Evolutionary conservation across 2,888 invertebrate species (phyloP).

Genomic region (Strigamia maritima): DNA sequence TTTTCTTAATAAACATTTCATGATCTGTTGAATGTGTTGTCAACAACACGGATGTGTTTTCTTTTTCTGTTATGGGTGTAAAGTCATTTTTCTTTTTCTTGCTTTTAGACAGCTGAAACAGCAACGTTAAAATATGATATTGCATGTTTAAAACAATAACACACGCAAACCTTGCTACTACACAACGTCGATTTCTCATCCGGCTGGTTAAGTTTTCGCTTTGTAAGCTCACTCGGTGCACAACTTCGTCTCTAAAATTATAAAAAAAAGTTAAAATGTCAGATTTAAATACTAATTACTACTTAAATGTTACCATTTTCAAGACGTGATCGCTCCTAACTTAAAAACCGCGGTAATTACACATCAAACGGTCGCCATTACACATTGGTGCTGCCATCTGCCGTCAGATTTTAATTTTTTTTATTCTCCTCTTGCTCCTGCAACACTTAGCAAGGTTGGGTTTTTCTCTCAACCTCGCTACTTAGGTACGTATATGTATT

Average conservation of each 20-base stretch:
- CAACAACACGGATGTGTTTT: not conserved
- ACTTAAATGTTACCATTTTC: not conserved
- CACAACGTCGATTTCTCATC: not conserved
- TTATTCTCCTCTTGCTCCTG: too few relatives aligned
- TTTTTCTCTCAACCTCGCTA: too few relatives aligned
- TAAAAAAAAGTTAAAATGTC: not conserved
- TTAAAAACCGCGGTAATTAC: not conserved
- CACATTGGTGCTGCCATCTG: too few relatives aligned
- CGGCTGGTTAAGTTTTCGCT: not conserved
- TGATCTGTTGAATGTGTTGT: not conserved
- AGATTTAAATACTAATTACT: not conserved
- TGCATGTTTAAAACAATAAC: not conserved
- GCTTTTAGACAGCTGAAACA: not conserved
- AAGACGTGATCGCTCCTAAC: not conserved
- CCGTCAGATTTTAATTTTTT: too few relatives aligned
- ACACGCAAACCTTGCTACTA: not conserved
- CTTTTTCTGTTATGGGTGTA: not conserved
- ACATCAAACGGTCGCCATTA: not conserved
- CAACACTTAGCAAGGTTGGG: too few relatives aligned
- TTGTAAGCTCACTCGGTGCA: slow-evolving; percentile 19
- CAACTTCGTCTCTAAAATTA: slow-evolving; percentile 29
- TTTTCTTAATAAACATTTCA: slow-evolving; percentile 73
- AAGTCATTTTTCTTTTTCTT: not conserved
- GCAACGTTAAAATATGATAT: not conserved
- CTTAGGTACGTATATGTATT: too few relatives aligned